Evolutionary conservation across 1,140 invertebrate species (phyloP), one percentile per base, ranked within the genome.

Genomic region (Lepidurus couesii): DNA sequence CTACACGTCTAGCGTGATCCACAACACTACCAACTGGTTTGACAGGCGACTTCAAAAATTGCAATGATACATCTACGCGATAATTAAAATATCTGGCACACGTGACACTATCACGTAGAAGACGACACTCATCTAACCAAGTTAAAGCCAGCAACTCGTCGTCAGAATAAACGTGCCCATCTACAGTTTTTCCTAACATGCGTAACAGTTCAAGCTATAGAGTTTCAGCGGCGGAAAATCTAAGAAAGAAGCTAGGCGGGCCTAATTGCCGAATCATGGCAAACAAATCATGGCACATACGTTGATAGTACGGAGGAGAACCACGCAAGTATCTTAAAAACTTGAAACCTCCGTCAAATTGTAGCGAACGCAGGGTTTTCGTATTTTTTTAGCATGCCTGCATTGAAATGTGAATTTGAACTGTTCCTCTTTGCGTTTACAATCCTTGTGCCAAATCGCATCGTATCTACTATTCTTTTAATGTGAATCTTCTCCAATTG

Each of bases 11-110:
- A 47, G 45, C 16, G 45, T 47, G 45, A 47, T 47, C 45, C 45
- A 47, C 45, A 47, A 47, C 45, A 47, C 45, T 47, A 47, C 45
- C 45, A 47, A 47, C 45, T 47, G 45, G 45, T 47, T 47, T 47
- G 4, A 47, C 45, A 47, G 45, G 45, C 45, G 45, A 47, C 45
- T 47, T 47, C 45, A 47, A 47, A 47, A 47, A 47, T 47, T 47
- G 45, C 45, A 47, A 9, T 47, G 7, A 47, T 47, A 47, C 45
- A 47, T 47, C 45, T 47, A 8, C 45, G 16, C 45, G 45, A 47
- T 47, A 47, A 47, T 47, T 47, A 47, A 47, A 10, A 47, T 47
- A 47, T 47, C 45, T 47, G 7, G 16, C 45, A 47, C 45, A 47
- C 10, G 45, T 47, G 45, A 47, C 45, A 47, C 45, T 47, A 47